Evolutionary conservation across 2,888 invertebrate species (phyloP), one percentile per base, ranked within the genome.

Genomic region (Acrobasis consociella): DNA sequence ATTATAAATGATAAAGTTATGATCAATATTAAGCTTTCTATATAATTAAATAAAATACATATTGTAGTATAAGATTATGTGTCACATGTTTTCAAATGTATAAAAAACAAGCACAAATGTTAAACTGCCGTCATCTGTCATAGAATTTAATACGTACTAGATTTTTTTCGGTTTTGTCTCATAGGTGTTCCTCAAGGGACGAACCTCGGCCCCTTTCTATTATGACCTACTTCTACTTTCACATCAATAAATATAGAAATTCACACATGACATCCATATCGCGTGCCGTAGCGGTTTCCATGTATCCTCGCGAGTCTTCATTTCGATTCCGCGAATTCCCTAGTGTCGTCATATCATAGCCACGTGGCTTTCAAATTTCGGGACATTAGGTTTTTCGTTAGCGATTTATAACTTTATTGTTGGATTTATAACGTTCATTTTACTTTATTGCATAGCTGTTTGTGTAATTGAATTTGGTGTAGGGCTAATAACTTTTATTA

Each of bases 261-360:
- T 53, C 46, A 56, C 62, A 62, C 49, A 55, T 62, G 62, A 62
- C 55, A n/a, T 15, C 64, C 62, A 22, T 60, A 73, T 69, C 76
- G 72, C 77, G 77, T 71, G 75, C 49, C 69, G 62, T 50, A 62
- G 62, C 66, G 72, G 68, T 63, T 64, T 63, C 64, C 39, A 53
- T 64, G 65, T 70, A 71, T 73, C 69, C 78, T 74, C 77, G 49
- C 39, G 77, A 72, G 78, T 67, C 61, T 60, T 58, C 58, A 62
- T 67, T 72, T 72, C 69, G 67, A 70, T 70, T 70, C 76, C 70
- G 58, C 50, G 65, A 60, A 63, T 58, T 71, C 69, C 68, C 69
- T 11, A 46, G 67, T 63, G 69, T 51, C 55, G 51, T 39, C 60
- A 66, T 63, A 65, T 66, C 67, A 66, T 55, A 51, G 58, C 61